These are phyloP conservation scores for Coreius guichenoti DNA, from an alignment of 2,797 vertebrate genomes.

Conservation along the genomic window DNA sequence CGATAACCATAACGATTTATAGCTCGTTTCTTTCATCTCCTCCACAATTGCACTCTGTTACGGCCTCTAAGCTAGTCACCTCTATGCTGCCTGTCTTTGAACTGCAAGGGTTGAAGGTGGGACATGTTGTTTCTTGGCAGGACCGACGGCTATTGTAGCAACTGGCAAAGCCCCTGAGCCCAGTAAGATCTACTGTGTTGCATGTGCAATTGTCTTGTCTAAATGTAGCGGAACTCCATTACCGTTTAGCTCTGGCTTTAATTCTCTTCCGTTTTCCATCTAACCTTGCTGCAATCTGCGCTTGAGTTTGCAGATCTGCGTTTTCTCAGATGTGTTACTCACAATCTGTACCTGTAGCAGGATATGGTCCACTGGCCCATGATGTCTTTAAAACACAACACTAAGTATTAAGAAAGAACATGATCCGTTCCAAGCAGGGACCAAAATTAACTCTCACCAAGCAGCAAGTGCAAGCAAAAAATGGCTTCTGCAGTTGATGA, in stretches of 20 bases:
- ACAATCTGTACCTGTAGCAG: neutral
- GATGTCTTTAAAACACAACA: constrained; percentile 3
- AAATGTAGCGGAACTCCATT: constrained; percentile 50
- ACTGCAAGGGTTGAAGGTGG: constrained; percentile 67
- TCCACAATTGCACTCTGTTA: constrained; percentile 43
- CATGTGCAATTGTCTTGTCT: constrained; percentile 61
- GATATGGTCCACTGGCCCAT: neutral
- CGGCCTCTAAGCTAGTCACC: constrained; percentile 45
- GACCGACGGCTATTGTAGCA: constrained; percentile 72
- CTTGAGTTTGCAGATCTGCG: constrained; percentile 47
- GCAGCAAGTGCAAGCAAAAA: neutral
- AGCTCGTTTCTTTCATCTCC: neutral
- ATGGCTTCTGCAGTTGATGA: neutral
- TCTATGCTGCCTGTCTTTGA: constrained; percentile 55
- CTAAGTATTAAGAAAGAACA: neutral
- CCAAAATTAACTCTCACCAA: constrained; percentile 8
- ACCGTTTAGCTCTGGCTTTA: constrained; percentile 40
- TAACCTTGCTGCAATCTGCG: constrained; percentile 60
- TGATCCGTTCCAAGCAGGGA: neutral
- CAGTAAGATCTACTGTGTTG: constrained; percentile 79
- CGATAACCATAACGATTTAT: neutral
- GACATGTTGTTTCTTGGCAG: constrained; percentile 81
- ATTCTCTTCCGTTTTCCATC: constrained; percentile 46
- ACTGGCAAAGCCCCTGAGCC: constrained; percentile 79
- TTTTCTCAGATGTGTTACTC: constrained; percentile 34